Base-by-base conservation (phyloP, 2,888 invertebrate genomes). In the Limenitis camilla region DNA sequence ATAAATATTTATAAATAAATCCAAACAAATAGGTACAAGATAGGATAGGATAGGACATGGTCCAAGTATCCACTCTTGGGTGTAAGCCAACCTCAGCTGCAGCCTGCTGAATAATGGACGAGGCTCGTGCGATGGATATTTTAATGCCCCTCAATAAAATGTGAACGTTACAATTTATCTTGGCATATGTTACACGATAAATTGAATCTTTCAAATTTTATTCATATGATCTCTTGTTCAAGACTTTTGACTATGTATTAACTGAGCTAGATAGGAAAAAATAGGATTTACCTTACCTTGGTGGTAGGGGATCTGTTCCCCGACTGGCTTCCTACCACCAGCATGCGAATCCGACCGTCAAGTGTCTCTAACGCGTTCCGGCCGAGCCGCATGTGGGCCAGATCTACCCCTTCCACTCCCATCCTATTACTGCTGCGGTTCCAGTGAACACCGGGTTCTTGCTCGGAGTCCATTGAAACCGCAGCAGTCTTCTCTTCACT, bases 81-180 rank as follows among this genome's bases (percentile, higher is more conserved):
- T 33, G 42, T 29, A 36, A 35, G 58, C 60, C 60, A 60, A 60
- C 45, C 47, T 43, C 56, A 49, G 46, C 52, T 52, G 54, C 54
- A 57, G 49, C 54, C 50, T 60, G 38, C 52, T 60, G 56, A 58
- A 60, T 60, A 58, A 60, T 60, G 60, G 43, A 58, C 52, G 60
- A 58, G 49, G 31, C 55, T 50, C 40, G 52, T 10, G 52, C 48
- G 53, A 58, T 58, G 52, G 60, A 55, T 56, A 60, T 58, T 58
- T 58, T 54, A 60, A 56, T 54, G 54, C 48, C 33, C 43, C 40
- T 49, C 47, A 54, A 58, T 55, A 55, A 51, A 53, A 59, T 52
- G 58, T 53, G 45, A 58, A 46, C 42, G 53, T 49, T 36, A 58
- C 53, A 47, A 55, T 60, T 59, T 60, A 53, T 53, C 58, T 40